Conservation (phyloP, 2,113 vertebrate genomes). For the Sminthopsis crassicaudata region DNA sequence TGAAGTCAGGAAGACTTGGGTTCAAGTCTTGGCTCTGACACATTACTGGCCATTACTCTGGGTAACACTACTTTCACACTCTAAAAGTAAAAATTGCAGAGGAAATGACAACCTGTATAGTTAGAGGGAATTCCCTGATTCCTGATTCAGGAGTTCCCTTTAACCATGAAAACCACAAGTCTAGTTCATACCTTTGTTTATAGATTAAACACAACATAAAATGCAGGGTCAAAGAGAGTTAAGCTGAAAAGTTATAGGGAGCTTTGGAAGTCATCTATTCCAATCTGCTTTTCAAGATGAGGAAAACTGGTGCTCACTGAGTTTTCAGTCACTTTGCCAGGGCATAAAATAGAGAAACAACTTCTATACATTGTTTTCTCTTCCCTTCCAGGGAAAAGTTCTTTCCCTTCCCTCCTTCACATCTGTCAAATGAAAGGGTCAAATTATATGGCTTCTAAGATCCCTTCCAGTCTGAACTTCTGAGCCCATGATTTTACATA, state of each 20-base stretch:
- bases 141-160: background rate
- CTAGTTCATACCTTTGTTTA: background rate
- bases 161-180: background rate
- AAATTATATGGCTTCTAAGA: background rate
- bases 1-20: background rate
- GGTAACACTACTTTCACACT: background rate
- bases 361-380: background rate
- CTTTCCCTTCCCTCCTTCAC: background rate
- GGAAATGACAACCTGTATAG: background rate
- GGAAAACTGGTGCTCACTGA: background rate
- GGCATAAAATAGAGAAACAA: background rate
- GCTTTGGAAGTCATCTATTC: background rate
- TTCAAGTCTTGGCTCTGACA: background rate
- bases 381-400: background rate
- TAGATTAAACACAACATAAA: slow-evolving; percentile 13
- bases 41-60: background rate
- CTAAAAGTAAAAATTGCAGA: background rate
- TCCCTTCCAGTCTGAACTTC: background rate
- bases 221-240: background rate
- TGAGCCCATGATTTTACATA: background rate
- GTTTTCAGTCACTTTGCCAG: background rate
- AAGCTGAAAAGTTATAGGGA: background rate
- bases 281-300: background rate
- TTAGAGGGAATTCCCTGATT: background rate
- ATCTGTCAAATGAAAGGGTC: background rate